Conservation (phyloP, 2,888 invertebrate genomes). For the Sthenelais limicola region DNA sequence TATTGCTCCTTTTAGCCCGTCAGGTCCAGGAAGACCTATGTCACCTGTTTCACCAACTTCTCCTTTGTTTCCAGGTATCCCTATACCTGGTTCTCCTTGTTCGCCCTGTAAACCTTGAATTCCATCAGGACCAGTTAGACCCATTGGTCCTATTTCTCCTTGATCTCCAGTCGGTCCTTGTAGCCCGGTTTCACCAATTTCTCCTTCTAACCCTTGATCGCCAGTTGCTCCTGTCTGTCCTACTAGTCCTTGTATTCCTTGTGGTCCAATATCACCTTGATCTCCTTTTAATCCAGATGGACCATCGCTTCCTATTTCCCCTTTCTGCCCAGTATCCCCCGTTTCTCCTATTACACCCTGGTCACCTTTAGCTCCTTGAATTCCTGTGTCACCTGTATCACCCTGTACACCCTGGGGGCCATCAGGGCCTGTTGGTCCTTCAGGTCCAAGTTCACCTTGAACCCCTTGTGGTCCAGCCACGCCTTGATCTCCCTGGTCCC, state of each 20-base stretch:
- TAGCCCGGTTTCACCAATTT: constrained; percentile 44
- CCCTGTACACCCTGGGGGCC: constrained; percentile 9
- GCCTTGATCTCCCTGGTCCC: background rate
- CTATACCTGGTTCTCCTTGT: too few species aligned
- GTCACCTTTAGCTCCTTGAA: background rate
- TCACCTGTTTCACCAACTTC: too few species aligned
- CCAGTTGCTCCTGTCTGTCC: constrained; percentile 50
- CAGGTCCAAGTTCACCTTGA: constrained; percentile 30
- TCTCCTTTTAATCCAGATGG: constrained; percentile 43
- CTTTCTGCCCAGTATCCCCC: constrained; percentile 33
- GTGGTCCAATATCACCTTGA: constrained; percentile 45
- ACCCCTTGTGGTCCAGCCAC: background rate
- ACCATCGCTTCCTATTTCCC: constrained; percentile 42
- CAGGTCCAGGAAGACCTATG: too few species aligned
- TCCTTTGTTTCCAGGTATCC: too few species aligned
- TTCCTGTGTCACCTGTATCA: constrained; percentile 14
- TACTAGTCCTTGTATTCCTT: constrained; percentile 44
- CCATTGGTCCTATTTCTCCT: too few species aligned
- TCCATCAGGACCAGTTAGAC: too few species aligned
- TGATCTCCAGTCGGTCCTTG: too few species aligned
- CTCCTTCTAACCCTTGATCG: constrained; percentile 38
- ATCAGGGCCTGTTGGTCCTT: too few species aligned
- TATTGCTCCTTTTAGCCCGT: constrained; percentile 37
- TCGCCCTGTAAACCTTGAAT: too few species aligned
- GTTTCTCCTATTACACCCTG: constrained; percentile 20